Percentiles rank a stretch among this genome's conserved stretches.
These are phyloP conservation scores for Akabosia matsudoensis DNA, from an alignment of 1,140 invertebrate species.

Conservation along the genomic window DNA sequence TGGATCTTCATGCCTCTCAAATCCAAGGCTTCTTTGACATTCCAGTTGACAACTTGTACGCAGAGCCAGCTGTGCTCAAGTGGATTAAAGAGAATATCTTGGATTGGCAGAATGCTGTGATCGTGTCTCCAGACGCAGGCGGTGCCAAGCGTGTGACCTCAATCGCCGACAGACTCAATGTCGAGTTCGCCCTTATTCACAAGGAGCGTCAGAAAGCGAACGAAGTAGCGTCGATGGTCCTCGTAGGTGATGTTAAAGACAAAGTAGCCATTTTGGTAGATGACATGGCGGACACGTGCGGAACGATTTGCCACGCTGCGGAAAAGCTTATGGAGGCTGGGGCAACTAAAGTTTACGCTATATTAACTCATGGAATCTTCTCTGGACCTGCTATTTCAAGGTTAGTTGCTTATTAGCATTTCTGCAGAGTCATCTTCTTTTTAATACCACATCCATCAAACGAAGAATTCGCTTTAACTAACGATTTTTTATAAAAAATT, in stretches of 20 bases:
- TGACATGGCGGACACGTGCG: slow-evolving; percentile 98
- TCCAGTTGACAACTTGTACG: slow-evolving; percentile 44
- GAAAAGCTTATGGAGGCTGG: slow-evolving; percentile 73
- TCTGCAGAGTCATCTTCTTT: no score
- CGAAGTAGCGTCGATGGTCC: slow-evolving; percentile 94
- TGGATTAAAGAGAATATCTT: slow-evolving; percentile 25
- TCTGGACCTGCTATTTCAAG: slow-evolving; percentile 53
- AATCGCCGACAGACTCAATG: slow-evolving; percentile 89
- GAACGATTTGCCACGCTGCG: slow-evolving; percentile 94
- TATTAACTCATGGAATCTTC: slow-evolving; percentile 56
- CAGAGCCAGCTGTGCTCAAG: slow-evolving; percentile 23
- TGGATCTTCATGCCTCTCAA: slow-evolving; percentile 67
- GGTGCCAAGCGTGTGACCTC: slow-evolving; percentile 68
- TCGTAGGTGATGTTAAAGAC: slow-evolving; percentile 96
- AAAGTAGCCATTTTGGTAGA: slow-evolving; percentile 93
- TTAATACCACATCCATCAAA: no score
- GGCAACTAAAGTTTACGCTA: slow-evolving; percentile 59
- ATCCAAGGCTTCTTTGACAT: slow-evolving; percentile 54
- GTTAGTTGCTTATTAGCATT: no score
- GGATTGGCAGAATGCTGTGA: slow-evolving; percentile 12
- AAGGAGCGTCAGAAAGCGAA: slow-evolving; percentile 95
- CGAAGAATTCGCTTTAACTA: no score
- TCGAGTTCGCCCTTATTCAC: slow-evolving; percentile 97
- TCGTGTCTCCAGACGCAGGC: slow-evolving; percentile 37
- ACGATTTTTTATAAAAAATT: no score